phyloP scores from a whole-genome alignment of 2,113 vertebrate species.

The Glaucidium brasilianum region DNA sequence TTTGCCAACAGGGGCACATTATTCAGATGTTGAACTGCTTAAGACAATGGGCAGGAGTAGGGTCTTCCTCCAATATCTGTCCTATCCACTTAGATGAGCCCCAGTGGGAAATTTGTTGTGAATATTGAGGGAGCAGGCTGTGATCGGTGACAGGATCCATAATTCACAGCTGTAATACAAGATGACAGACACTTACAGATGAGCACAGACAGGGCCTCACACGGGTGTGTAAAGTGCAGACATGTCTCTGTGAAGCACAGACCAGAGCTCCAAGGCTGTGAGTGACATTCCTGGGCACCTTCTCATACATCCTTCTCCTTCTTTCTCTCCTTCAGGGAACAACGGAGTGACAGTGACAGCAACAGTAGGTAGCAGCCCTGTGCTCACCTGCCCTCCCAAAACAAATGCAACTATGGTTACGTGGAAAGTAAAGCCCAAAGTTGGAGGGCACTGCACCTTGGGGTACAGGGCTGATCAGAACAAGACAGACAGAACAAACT shows the following conservation, averaged over 20 bases:
- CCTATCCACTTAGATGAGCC: neutral
- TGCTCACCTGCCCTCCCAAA: neutral
- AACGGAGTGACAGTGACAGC: fast-evolving
- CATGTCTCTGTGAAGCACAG: neutral
- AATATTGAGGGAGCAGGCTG: neutral
- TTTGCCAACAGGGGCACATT: neutral
- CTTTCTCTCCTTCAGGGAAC: neutral
- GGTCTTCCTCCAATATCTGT: neutral
- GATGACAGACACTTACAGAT: neutral
- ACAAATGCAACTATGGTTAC: fast-evolving
- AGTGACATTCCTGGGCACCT: neutral
- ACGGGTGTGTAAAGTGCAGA: fast-evolving
- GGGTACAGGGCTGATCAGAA: neutral
- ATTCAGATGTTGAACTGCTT: neutral
- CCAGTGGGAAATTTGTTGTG: neutral
- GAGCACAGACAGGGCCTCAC: neutral
- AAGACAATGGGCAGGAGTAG: neutral
- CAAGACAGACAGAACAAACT: neutral
- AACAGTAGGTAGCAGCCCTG: neutral
- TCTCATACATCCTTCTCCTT: neutral
- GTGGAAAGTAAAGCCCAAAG: conserved; percentile 15
- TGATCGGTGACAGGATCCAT: neutral
- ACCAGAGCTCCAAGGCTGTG: neutral
- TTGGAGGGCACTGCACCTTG: neutral
- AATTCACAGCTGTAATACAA: neutral